phyloP scores from a whole-genome alignment of 2,113 vertebrate species.

The Macquaria ambigua region DNA sequence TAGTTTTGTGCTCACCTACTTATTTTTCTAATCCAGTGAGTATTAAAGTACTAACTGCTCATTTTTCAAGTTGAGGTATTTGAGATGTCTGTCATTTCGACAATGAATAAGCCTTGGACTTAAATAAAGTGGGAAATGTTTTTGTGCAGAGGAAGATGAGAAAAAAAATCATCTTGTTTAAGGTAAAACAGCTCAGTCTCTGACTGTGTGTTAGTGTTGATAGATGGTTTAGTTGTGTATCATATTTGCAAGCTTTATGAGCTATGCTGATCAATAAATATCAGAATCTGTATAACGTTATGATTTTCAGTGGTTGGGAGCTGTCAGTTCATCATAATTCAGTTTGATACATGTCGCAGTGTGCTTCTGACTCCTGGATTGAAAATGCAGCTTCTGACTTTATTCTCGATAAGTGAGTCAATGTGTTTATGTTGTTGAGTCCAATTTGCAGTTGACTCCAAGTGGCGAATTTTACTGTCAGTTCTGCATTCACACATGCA shows the following conservation, averaged over 20 bases:
- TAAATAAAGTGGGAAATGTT: neutral
- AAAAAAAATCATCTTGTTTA: neutral
- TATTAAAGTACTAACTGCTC: neutral
- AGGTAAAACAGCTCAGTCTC: neutral
- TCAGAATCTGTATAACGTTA: neutral
- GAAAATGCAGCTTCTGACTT: neutral
- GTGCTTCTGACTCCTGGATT: neutral
- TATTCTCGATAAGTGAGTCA: neutral
- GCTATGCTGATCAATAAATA: neutral
- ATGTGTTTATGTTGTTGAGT: neutral
- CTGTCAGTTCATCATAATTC: neutral
- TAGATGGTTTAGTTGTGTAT: neutral
- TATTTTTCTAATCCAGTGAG: neutral
- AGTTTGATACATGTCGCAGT: neutral
- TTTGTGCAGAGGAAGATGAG: neutral
- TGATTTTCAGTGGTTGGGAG: neutral
- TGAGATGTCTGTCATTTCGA: neutral
- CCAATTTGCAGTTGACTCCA: neutral
- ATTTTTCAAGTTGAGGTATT: neutral
- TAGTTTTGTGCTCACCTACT: neutral
- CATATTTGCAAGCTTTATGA: neutral
- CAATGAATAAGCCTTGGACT: neutral
- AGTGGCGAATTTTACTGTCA: neutral
- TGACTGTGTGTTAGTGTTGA: neutral
- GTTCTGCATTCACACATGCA: neutral